Percentiles rank a stretch among this genome's conserved stretches.
Conservation (phyloP, 2,797 vertebrate species). For the Myotis pilosus region DNA sequence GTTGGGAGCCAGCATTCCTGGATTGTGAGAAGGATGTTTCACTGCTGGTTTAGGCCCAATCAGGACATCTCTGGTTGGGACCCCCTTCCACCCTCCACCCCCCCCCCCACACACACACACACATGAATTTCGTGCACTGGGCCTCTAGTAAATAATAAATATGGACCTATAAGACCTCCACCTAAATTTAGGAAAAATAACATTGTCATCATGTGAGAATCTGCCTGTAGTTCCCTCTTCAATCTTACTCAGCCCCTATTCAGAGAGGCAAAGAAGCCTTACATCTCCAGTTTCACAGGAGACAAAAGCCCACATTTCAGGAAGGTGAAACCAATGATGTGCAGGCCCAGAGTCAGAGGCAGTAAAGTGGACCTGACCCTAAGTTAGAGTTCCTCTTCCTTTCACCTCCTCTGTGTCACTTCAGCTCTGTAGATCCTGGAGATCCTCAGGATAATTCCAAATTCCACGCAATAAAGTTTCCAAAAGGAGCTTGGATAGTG, state of each 20-base stretch:
- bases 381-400: neutral
- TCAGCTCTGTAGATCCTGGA: too few relatives aligned
- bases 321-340: neutral
- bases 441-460: neutral
- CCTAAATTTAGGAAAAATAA: neutral
- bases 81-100: too few relatives aligned
- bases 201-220: neutral
- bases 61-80: too few relatives aligned
- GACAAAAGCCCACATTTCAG: neutral
- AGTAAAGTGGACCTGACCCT: neutral
- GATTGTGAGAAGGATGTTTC: too few relatives aligned
- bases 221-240: fast-evolving
- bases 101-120: too few relatives aligned
- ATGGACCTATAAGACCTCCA: neutral
- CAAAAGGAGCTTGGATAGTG: neutral
- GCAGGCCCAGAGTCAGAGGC: neutral
- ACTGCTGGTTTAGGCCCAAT: too few relatives aligned
- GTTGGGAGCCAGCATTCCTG: too few relatives aligned
- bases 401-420: neutral
- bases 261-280: neutral
- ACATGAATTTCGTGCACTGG: too few relatives aligned
- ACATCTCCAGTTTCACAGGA: neutral
- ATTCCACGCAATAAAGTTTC: neutral
- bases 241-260: neutral
- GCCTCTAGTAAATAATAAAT: neutral